These are phyloP conservation scores for Scelioninae gen. 2 DNA, from an alignment of 2,888 invertebrate species.

Conservation along the genomic window DNA sequence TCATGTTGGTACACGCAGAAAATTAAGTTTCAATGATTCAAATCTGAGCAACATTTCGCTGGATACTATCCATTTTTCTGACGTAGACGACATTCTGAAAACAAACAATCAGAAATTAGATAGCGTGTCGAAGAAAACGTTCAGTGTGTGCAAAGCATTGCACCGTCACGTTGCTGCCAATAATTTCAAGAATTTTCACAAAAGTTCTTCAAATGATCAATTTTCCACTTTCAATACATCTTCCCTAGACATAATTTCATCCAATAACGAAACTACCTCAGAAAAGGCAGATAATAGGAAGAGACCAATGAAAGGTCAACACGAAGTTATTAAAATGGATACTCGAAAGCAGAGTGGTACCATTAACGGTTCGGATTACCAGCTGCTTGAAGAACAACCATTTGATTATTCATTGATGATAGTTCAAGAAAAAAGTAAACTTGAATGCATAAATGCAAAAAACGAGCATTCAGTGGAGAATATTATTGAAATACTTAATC, in stretches of 20 bases:
- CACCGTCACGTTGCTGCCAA: slow-evolving; percentile 13
- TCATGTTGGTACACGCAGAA: slow-evolving; percentile 4
- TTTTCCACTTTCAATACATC: slow-evolving; percentile 2
- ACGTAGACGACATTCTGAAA: slow-evolving; percentile 36
- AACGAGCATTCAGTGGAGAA: slow-evolving; percentile 1
- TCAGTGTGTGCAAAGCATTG: slow-evolving; percentile 29
- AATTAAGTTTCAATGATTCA: slow-evolving; percentile 20
- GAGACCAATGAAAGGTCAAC: too few species aligned
- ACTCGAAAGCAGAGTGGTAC: too few species aligned
- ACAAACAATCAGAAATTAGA: slow-evolving; percentile 37
- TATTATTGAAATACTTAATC: background rate
- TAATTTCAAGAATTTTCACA: slow-evolving; percentile 26
- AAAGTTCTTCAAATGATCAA: slow-evolving; percentile 23
- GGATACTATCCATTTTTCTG: slow-evolving; percentile 28
- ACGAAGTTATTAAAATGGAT: too few species aligned
- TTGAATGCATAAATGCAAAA: background rate
- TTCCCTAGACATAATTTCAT: slow-evolving; percentile 12
- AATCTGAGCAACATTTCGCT: slow-evolving; percentile 26
- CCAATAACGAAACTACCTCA: background rate
- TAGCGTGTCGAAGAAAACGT: slow-evolving; percentile 18
- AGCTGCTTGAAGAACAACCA: background rate
- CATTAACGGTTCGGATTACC: slow-evolving; percentile 18
- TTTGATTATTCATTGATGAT: background rate
- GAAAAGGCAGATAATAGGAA: background rate
- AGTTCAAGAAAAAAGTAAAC: background rate